These are phyloP conservation scores for Ephestia elutella DNA, from an alignment of 1,140 invertebrate genomes.

Conservation along the genomic window DNA sequence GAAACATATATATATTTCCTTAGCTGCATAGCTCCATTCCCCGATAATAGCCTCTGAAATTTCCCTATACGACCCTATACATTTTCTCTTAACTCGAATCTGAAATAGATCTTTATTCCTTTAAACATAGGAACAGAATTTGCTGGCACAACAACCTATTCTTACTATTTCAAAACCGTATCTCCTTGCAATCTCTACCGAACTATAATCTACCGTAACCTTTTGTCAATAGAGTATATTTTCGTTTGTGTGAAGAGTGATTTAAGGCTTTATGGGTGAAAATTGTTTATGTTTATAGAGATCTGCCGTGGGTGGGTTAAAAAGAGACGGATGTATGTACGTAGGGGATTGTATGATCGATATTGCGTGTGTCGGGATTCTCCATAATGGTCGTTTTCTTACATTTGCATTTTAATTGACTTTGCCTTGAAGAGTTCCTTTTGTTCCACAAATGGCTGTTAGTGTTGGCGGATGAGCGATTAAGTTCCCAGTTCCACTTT, in stretches of 20 bases:
- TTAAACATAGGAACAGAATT: conserved; percentile 67
- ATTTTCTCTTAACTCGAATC: conserved; percentile 57
- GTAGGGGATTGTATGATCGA: conserved; percentile 65
- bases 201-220: not conserved
- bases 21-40: conserved; percentile 34
- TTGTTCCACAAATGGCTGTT: conserved; percentile 38
- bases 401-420: conserved; percentile 71
- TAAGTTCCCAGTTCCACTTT: not conserved
- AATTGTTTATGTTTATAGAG: conserved; percentile 70
- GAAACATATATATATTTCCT: conserved; percentile 26
- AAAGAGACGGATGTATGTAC: conserved; percentile 70
- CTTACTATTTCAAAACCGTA: conserved; percentile 18
- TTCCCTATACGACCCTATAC: conserved; percentile 48
- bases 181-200: not conserved
- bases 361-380: conserved; percentile 48
- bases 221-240: not conserved
- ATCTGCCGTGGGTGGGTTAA: conserved; percentile 68
- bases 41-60: conserved; percentile 51
- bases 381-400: conserved; percentile 71
- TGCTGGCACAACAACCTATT: conserved; percentile 60
- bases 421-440: conserved; percentile 49
- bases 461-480: conserved; percentile 44
- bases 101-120: conserved; percentile 73
- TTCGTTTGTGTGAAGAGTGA: conserved; percentile 3
- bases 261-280: conserved; percentile 35